These are phyloP conservation scores for Lasioglossum marginatum DNA, from an alignment of 2,888 invertebrate genomes.

Conservation along the genomic window DNA sequence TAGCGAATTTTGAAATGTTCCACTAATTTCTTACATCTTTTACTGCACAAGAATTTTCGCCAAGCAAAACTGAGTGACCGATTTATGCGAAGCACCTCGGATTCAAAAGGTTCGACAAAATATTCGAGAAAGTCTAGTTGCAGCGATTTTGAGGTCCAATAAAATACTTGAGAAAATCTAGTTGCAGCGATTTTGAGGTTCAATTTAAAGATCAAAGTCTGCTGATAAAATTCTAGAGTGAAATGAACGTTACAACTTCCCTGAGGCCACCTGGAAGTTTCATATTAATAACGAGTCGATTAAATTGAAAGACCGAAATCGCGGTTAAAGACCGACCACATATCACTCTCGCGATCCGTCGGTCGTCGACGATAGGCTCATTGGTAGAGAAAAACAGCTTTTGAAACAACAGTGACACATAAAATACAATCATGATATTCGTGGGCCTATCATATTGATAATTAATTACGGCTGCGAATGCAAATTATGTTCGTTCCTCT, in stretches of 20 bases:
- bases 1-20: not conserved
- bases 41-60: not conserved
- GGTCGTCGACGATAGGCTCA: constrained; percentile 45
- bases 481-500: constrained; percentile 5
- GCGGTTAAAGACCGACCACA: not conserved
- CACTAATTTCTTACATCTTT: not conserved
- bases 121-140: not conserved
- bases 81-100: not conserved
- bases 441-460: constrained; percentile 1
- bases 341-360: constrained; percentile 47
- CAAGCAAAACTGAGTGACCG: not conserved
- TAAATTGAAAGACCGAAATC: constrained; percentile 23
- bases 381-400: not conserved
- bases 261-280: not conserved
- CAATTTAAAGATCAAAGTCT: not conserved
- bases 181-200: not conserved
- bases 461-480: constrained; percentile 24
- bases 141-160: not conserved
- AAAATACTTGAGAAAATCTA: not conserved
- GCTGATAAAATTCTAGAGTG: not conserved
- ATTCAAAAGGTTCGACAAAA: not conserved
- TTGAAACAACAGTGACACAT: not conserved
- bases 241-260: not conserved
- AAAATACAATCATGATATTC: constrained; percentile 26
- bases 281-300: not conserved